phyloP scores from a whole-genome alignment of 1,140 invertebrate species.

The Meloidogyne exigua region DNA sequence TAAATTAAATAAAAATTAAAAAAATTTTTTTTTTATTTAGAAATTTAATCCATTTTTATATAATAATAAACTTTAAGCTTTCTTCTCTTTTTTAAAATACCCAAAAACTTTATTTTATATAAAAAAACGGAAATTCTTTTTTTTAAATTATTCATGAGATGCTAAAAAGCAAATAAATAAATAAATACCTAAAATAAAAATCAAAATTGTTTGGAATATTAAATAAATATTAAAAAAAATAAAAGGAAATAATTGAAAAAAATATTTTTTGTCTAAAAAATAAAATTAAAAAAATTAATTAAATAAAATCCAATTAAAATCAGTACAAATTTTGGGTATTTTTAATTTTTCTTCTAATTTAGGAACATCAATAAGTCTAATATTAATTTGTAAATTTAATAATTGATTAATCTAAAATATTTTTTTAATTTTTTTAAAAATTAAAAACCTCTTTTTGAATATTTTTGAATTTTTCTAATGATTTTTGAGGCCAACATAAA shows the following conservation, averaged over 20 bases:
- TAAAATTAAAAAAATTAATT: background rate
- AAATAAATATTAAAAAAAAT: background rate
- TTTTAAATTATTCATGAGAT: slow-evolving; percentile 5
- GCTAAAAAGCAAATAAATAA: background rate
- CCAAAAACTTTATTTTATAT: background rate
- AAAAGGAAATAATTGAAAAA: background rate
- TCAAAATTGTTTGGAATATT: background rate
- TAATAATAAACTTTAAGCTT: background rate
- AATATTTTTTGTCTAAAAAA: too few relatives aligned
- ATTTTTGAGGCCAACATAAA: slow-evolving; percentile 29
- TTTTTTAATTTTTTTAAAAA: background rate
- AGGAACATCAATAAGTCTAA: slow-evolving; percentile 30
- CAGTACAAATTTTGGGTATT: slow-evolving; percentile 31
- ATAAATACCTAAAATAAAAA: background rate
- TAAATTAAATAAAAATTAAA: background rate
- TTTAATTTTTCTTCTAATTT: slow-evolving; percentile 7
- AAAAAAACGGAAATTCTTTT: background rate
- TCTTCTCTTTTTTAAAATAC: background rate
- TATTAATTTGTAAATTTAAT: slow-evolving; percentile 35
- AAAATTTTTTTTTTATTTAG: background rate
- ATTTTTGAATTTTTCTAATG: slow-evolving; percentile 14
- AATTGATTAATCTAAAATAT: slow-evolving; percentile 32
- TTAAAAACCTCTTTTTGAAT: slow-evolving; percentile 32
- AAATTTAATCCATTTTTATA: background rate
- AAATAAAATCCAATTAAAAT: slow-evolving; percentile 39